Evolutionary conservation across 92 coral and sea anemone species (phyloP).

Genomic region (Parazoanthus swiftii): DNA sequence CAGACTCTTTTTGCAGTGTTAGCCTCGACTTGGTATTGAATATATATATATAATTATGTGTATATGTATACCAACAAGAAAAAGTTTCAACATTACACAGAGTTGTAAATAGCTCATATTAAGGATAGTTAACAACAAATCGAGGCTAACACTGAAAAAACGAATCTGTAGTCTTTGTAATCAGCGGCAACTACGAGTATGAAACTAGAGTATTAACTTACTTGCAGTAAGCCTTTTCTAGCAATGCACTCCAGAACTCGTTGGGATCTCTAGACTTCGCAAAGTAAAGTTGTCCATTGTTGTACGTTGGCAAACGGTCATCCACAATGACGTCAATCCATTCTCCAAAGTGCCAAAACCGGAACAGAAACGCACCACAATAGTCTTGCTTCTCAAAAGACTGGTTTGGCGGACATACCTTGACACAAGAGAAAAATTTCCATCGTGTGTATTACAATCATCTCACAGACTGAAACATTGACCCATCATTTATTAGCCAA

Average conservation of each 20-base stretch:
- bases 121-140: background rate
- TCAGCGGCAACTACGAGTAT: too few relatives aligned
- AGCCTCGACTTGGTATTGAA: too few relatives aligned
- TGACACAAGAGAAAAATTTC: background rate
- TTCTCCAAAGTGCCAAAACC: slow-evolving; percentile 40
- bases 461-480: too few relatives aligned
- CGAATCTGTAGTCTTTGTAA: too few relatives aligned
- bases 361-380: slow-evolving; percentile 32
- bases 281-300: background rate
- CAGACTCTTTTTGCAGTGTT: too few relatives aligned
- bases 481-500: too few relatives aligned
- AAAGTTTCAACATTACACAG: too few relatives aligned
- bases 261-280: slow-evolving; percentile 27
- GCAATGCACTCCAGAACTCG: slow-evolving; percentile 43
- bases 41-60: too few relatives aligned
- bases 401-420: slow-evolving; percentile 37
- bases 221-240: slow-evolving; percentile 45
- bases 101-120: too few relatives aligned
- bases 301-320: slow-evolving; percentile 7
- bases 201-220: background rate
- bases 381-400: slow-evolving; percentile 8
- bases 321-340: slow-evolving; percentile 37
- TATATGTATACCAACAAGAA: too few relatives aligned
- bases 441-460: too few relatives aligned
- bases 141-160: too few relatives aligned